Conservation (phyloP, 2,797 vertebrate genomes). For the Urophycis tenuis region DNA sequence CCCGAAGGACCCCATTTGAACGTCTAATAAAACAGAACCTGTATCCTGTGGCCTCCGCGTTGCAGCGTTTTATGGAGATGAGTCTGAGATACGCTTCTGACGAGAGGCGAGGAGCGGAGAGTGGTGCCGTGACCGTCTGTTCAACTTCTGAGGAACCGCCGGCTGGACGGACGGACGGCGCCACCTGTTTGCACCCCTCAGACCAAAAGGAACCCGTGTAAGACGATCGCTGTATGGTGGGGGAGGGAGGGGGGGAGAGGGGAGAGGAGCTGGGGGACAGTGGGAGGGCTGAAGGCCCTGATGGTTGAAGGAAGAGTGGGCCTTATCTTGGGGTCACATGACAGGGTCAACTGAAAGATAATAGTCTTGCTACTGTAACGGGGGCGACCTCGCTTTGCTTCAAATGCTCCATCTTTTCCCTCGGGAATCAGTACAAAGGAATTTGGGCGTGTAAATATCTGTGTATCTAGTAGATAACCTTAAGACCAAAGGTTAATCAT, state of each 20-base stretch:
- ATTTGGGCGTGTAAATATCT: not conserved
- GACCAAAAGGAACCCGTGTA: conserved; percentile 37
- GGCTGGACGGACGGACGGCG: conserved; percentile 14
- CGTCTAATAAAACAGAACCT: not conserved
- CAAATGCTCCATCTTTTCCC: conserved; percentile 3
- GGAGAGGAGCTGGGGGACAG: too few relatives aligned
- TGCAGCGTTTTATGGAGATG: conserved; percentile 2
- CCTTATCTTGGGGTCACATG: conserved; percentile 44
- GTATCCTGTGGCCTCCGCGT: not conserved
- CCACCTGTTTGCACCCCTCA: conserved; percentile 43
- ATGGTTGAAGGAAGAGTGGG: conserved; percentile 5
- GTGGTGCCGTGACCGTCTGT: conserved; percentile 29
- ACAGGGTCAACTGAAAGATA: conserved; percentile 40
- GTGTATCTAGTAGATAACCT: not conserved
- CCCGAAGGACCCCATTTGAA: not conserved
- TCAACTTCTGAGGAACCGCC: conserved; percentile 32
- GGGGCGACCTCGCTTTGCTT: conserved; percentile 10
- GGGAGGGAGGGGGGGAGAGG: not conserved
- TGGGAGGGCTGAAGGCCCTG: not conserved
- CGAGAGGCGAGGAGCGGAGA: not conserved
- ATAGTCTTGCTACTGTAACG: conserved; percentile 32
- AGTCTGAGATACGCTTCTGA: conserved; percentile 6
- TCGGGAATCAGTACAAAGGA: not conserved
- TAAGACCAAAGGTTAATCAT: not conserved
- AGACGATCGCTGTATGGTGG: conserved; percentile 17